Conservation (phyloP, 2,888 invertebrate species). For the Julus scandinavius region DNA sequence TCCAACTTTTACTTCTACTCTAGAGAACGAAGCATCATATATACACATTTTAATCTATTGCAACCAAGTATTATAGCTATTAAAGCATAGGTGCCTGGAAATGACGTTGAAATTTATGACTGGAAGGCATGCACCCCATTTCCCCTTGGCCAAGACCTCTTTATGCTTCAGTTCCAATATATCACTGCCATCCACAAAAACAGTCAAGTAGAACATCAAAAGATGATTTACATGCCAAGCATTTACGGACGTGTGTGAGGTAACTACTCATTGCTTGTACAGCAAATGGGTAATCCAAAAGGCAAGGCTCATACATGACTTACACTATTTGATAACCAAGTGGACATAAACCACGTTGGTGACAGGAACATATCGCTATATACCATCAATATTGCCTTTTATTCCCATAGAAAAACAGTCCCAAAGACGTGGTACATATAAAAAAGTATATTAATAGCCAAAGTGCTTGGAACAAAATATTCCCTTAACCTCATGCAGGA, state of each 20-base stretch:
- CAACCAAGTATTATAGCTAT: not conserved
- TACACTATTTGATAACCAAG: conserved; percentile 27
- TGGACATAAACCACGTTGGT: not conserved
- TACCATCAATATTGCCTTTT: not conserved
- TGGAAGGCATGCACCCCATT: not conserved
- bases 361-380: not conserved
- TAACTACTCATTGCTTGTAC: conserved; percentile 34
- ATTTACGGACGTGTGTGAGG: not conserved
- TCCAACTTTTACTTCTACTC: not conserved
- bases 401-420: not conserved
- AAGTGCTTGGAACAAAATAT: no score
- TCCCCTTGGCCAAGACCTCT: conserved; percentile 31
- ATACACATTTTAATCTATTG: not conserved
- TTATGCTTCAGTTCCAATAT: not conserved
- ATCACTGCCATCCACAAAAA: not conserved
- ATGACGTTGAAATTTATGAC: conserved; percentile 24
- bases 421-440: no score
- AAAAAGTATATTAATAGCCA: no score
- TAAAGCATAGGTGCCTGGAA: not conserved
- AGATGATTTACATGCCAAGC: not conserved
- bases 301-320: not conserved
- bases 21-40: not conserved
- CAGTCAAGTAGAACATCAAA: not conserved
- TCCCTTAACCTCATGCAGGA: no score
- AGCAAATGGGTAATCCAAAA: not conserved